A percentile compares a stretch with the other conserved stretches of the same genome.
Evolutionary conservation across 1,140 invertebrate genomes (phyloP).

Genomic region (Aphis gossypii): DNA sequence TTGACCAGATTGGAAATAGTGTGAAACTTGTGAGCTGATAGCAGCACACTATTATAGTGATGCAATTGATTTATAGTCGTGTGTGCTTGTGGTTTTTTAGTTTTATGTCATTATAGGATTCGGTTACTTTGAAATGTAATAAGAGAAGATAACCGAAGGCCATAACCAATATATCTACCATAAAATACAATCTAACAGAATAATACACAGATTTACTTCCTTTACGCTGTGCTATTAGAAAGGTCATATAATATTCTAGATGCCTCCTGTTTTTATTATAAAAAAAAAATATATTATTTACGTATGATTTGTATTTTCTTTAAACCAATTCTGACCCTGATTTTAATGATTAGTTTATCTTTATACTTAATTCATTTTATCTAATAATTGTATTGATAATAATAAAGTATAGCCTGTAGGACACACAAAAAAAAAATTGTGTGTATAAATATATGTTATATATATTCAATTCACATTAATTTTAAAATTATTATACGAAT

Average conservation of each 20-base stretch:
- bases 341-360: background rate
- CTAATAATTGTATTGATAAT: background rate
- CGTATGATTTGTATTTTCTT: background rate
- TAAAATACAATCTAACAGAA: conserved; percentile 40
- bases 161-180: conserved; percentile 37
- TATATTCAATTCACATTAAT: background rate
- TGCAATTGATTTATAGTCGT: conserved; percentile 44
- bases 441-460: too few relatives aligned
- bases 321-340: background rate
- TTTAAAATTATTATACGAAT: background rate
- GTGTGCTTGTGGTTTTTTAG: conserved; percentile 44
- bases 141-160: conserved; percentile 52
- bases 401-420: background rate
- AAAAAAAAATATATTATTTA: background rate
- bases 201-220: conserved; percentile 15
- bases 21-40: conserved; percentile 42
- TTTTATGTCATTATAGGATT: conserved; percentile 53
- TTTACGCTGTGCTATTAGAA: background rate
- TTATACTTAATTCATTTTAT: background rate
- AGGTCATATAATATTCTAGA: conserved; percentile 1
- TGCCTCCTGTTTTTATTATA: background rate
- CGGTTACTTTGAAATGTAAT: conserved; percentile 52
- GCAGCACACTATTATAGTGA: background rate
- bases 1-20: conserved; percentile 34
- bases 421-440: too few relatives aligned